A percentile compares a stretch with the other conserved stretches of the same genome.
Conservation (phyloP, 2,113 vertebrate genomes). For the Saccopteryx bilineata region DNA sequence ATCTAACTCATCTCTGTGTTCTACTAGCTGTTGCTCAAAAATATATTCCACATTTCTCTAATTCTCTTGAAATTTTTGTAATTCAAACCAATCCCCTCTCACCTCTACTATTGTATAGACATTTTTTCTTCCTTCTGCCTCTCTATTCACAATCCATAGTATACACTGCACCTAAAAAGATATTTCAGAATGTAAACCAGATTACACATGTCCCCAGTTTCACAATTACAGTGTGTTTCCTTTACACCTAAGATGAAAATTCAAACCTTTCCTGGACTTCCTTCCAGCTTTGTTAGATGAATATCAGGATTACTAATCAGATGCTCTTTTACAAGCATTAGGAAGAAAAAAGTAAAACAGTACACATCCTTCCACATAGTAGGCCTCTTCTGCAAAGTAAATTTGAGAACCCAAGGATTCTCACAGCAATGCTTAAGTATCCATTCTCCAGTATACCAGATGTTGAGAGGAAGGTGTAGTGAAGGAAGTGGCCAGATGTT, state of each 20-base stretch:
- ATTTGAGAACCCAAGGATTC: neutral
- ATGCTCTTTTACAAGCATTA: neutral
- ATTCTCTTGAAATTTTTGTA: neutral
- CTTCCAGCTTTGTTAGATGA: neutral
- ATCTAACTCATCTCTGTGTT: neutral
- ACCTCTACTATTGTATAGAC: neutral
- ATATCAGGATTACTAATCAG: neutral
- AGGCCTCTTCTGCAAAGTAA: neutral
- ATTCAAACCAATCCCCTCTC: neutral
- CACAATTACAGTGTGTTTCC: neutral
- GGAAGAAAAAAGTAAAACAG: neutral
- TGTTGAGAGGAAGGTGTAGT: neutral
- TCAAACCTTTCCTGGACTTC: neutral
- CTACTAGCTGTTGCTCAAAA: neutral
- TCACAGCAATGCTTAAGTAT: neutral
- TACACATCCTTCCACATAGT: neutral
- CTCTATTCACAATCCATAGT: neutral
- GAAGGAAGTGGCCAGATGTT: neutral
- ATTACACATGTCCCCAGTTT: neutral
- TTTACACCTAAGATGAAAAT: neutral
- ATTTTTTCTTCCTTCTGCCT: neutral
- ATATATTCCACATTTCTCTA: neutral
- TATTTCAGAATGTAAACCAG: slow-evolving; percentile 22
- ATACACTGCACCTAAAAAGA: neutral
- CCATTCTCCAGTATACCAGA: neutral